Base-by-base conservation (phyloP, 2,113 vertebrate species). In the Gulo gulo region DNA sequence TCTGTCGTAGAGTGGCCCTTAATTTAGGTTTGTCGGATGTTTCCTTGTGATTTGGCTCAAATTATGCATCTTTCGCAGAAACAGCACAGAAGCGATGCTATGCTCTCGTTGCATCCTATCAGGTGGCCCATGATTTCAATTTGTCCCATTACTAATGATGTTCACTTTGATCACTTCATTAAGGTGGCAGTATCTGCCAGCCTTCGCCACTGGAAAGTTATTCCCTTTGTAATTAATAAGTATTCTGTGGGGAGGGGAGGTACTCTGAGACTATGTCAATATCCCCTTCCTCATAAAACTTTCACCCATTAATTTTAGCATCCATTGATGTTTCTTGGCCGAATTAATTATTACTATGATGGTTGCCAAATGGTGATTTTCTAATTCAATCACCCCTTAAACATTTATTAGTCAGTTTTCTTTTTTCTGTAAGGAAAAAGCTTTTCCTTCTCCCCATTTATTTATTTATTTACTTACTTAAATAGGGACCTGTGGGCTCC, bases 141-240 rank as follows among this genome's bases (percentile, higher is more conserved):
- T 96, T 94, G 96, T 95, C 96, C 94, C 61, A 94, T 94, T 91
- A 94, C 91, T 97, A 96, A 97, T 96, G 90, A 90, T 94, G 95
- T 85, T 95, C 96, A 74, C 96, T 96, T 97, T 97, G 97, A 96
- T 98, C 88, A 94, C 63, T 97, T 97, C 91, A 95, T 97, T 97
- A 97, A 85, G 95, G 91, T 95, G 88, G 57, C 94, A 97, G 63
- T 69, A 78, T 90, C 78, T 97, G 95, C 93, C 88, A 95, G 69
- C 18, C 91, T 96, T 92, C 59, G 93, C 20, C 81, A 78, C 96
- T 93, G 81, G 71, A 63, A 97, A 97, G 85, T 91, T 97, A 95
- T 94, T 97, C 88, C 86, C 91, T 95, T 97, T 97, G 86, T 97
- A 87, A 96, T 96, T 97, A 96, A 81, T 86, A 96, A 92, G 93